Percentiles rank a stretch among this genome's conserved stretches.
Evolutionary conservation across 2,888 invertebrate genomes (phyloP).

Genomic region (Lepeophtheirus nordmannii): DNA sequence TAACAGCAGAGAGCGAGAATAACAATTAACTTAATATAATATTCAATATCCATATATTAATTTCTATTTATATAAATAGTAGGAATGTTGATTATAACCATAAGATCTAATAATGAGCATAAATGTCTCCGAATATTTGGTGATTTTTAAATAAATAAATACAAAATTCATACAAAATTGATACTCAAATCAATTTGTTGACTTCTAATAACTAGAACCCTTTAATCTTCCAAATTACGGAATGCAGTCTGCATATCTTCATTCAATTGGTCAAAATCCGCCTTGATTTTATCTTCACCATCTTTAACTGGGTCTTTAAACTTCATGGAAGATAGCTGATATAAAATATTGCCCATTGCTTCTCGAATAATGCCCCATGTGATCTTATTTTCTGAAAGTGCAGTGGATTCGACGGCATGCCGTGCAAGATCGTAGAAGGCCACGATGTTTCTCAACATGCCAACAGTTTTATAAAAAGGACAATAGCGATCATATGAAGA

Average conservation of each 20-base stretch:
- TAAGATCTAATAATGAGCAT: no score
- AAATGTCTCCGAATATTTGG: no score
- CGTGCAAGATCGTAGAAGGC: constrained; percentile 95
- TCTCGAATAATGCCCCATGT: constrained; percentile 97
- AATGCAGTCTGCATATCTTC: constrained; percentile 95
- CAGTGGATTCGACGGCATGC: constrained; percentile 93
- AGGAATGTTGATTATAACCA: no score
- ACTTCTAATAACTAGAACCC: no score
- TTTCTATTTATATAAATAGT: no score
- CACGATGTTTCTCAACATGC: constrained; percentile 96
- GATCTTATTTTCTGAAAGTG: constrained; percentile 95
- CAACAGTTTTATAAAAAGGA: constrained; percentile 99
- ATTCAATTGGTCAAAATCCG: constrained; percentile 86
- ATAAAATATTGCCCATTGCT: constrained; percentile 85
- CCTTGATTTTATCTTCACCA: constrained; percentile 90
- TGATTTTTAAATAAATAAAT: no score
- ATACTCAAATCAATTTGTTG: no score
- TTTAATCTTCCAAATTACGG: constrained; percentile 92
- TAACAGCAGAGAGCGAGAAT: no score
- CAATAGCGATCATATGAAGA: constrained; percentile 52
- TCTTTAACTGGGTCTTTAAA: constrained; percentile 99
- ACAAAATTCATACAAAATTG: no score
- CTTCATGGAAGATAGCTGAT: constrained; percentile 96
- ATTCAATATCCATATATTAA: no score
- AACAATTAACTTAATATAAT: no score